Evolutionary conservation across 2,888 invertebrate genomes (phyloP), one percentile per base, ranked within the genome.

Genomic region (Torymus texanus): DNA sequence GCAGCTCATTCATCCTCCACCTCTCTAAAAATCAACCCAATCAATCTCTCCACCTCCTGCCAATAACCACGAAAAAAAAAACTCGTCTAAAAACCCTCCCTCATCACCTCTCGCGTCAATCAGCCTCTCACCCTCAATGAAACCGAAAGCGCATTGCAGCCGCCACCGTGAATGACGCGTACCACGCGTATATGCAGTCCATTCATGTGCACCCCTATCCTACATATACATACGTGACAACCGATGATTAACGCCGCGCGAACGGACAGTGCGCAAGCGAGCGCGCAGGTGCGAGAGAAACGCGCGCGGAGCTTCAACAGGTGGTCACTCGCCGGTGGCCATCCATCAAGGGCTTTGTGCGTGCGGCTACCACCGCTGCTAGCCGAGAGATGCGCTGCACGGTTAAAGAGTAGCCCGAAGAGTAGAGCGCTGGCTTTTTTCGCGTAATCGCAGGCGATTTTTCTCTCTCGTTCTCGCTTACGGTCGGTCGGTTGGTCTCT

Each of bases 331-430:
- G 83, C 75, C 68, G 84, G 87, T 87, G 88, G 89, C 88, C 87
- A 90, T 90, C 89, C 88, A 89, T 90, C 90, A 90, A 89, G 89
- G 88, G 89, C 89, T 89, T 89, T 89, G 86, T 85, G 84, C 84
- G 83, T 83, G 81, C 81, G 82, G 84, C 84, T 67, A 82, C 59
- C 24, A 53, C 29, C n/a, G n/a, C 13, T 50, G 41, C 41, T 70
- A 41, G 41, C 41, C 14, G 41, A 24, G n/a, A 41, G 41, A 41
- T 41, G 41, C 41, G 29, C 29, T 21, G 41, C 41, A 8, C 41
- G 41, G 41, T 41, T 41, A 41, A 41, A 41, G 41, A 41, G 41
- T 8, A 8, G 41, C 41, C 41, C 41, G 41, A 8, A 41, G 41
- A 41, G 41, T 8, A 8, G 8, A 8, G n/a, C 3, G 10, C 14